Evolutionary conservation across 2,797 vertebrate genomes (phyloP).

Genomic region (Coluber constrictor): DNA sequence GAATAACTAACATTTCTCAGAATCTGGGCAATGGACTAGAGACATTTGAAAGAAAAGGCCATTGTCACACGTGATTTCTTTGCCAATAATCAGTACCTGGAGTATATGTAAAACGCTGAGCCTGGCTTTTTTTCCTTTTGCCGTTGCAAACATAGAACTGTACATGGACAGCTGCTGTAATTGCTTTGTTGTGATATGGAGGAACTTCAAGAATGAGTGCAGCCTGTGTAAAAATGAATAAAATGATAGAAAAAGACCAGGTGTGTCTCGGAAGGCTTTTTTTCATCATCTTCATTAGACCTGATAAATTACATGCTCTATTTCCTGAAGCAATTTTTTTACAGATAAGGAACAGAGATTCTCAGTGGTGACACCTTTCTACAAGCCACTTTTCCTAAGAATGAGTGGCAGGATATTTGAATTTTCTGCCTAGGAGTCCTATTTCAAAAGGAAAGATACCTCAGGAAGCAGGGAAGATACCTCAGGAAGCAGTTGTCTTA

Average conservation of each 20-base stretch:
- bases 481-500: not conserved
- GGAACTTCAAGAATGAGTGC: constrained; percentile 93
- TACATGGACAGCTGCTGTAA: constrained; percentile 90
- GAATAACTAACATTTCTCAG: not conserved
- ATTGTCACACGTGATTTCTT: not conserved
- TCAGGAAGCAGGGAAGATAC: not conserved
- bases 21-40: not conserved
- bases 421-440: not conserved
- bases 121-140: constrained; percentile 98
- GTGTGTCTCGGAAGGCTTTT: not conserved
- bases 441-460: not conserved
- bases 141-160: constrained; percentile 98
- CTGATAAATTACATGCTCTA: not conserved
- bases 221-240: constrained; percentile 73
- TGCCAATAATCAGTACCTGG: constrained; percentile 79
- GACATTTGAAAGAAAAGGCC: not conserved
- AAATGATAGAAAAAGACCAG: constrained; percentile 8
- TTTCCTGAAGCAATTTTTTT: not conserved
- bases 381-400: not conserved
- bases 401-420: not conserved
- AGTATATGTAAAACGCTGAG: constrained; percentile 95
- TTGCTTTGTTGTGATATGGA: constrained; percentile 93
- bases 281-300: not conserved
- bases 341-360: not conserved
- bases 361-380: not conserved